Conservation (phyloP, 2,888 invertebrate genomes). For the Agelastica alni region DNA sequence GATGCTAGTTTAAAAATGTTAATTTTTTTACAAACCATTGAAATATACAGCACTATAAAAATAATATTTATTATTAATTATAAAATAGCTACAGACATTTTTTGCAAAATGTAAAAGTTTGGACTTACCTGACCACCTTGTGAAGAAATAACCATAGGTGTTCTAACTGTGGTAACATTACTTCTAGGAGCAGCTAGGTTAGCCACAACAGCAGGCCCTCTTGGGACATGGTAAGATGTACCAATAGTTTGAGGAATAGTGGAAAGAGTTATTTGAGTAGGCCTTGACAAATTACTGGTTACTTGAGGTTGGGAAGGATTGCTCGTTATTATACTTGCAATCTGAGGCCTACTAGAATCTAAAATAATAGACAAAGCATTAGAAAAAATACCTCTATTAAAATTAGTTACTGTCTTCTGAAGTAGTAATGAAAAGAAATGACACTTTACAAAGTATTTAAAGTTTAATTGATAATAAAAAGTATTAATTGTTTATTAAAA, state of each 20-base stretch:
- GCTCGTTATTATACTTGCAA: constrained; percentile 35
- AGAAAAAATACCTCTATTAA: no score
- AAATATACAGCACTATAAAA: no score
- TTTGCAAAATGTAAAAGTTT: neutral
- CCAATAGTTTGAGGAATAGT: constrained; percentile 50
- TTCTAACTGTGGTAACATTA: constrained; percentile 60
- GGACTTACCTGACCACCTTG: constrained; percentile 44
- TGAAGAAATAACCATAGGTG: constrained; percentile 53
- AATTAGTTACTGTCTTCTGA: no score
- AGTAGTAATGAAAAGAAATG: no score
- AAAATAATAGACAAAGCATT: no score
- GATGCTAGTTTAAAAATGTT: no score
- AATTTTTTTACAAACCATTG: no score
- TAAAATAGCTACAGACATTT: no score
- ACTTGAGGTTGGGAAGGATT: constrained; percentile 35
- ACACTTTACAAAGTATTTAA: no score
- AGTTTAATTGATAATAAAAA: no score
- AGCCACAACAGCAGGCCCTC: constrained; percentile 75
- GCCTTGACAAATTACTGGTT: constrained; percentile 43
- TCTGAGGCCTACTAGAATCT: constrained; percentile 40
- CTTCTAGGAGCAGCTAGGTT: constrained; percentile 72
- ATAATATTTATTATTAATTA: no score
- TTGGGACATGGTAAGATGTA: constrained; percentile 55
- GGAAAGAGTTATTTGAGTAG: constrained; percentile 54
- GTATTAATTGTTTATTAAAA: no score